A percentile compares a stretch with the other conserved stretches of the same genome.
phyloP scores from a whole-genome alignment of 2,797 vertebrate species.

The Pteropus rufus region DNA sequence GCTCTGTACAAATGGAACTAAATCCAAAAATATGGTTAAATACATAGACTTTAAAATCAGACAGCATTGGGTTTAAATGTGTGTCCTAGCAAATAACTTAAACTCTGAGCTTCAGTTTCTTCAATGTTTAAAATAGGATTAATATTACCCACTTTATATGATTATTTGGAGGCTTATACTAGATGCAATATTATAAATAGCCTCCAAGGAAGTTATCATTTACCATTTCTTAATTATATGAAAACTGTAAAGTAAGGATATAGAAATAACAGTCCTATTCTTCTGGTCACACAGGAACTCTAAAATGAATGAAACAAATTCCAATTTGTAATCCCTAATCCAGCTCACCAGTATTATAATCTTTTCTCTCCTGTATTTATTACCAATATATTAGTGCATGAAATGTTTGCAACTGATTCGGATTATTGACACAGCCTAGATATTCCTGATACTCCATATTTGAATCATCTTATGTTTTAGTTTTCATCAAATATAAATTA shows the following conservation, averaged over 20 bases:
- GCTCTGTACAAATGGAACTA: background rate
- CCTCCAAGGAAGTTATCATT: background rate
- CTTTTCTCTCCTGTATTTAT: slow-evolving; percentile 2
- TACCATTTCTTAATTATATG: background rate
- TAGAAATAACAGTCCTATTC: background rate
- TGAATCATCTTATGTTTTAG: background rate
- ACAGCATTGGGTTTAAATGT: background rate
- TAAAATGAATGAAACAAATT: background rate
- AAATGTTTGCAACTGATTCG: background rate
- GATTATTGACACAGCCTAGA: background rate
- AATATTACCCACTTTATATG: background rate
- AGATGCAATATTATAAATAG: background rate
- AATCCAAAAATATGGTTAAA: background rate
- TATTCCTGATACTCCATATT: background rate
- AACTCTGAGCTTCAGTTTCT: background rate
- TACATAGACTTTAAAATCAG: background rate
- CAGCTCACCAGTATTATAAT: background rate
- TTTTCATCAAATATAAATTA: slow-evolving; percentile 43
- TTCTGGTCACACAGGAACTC: background rate
- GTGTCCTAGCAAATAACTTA: background rate
- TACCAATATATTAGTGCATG: background rate
- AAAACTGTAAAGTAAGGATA: background rate
- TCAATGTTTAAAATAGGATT: background rate
- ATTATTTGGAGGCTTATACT: background rate
- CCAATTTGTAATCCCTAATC: background rate